These are phyloP conservation scores for Sterna hirundo DNA, from an alignment of 2,113 vertebrate genomes.

Conservation along the genomic window DNA sequence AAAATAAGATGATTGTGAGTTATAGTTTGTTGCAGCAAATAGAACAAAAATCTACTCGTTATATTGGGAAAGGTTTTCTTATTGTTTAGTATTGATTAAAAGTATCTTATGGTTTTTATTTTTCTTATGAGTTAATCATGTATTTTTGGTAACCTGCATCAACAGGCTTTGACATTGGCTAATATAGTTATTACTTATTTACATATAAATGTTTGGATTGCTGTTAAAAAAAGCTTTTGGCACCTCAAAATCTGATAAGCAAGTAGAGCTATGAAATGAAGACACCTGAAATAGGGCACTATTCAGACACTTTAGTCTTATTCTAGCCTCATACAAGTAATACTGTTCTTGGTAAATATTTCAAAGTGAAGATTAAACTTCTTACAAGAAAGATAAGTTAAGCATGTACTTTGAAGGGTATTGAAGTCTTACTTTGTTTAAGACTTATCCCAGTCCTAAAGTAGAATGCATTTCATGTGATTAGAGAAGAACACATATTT, in stretches of 20 bases:
- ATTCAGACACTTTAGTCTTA: not conserved
- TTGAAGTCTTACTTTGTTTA: slow-evolving; percentile 44
- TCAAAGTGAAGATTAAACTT: not conserved
- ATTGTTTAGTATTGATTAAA: slow-evolving; percentile 1
- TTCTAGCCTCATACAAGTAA: not conserved
- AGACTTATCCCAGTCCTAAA: slow-evolving; percentile 32
- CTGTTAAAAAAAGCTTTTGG: not conserved
- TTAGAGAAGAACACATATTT: not conserved
- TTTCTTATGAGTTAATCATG: slow-evolving; percentile 12
- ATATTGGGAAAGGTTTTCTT: not conserved
- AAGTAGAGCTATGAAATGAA: not conserved
- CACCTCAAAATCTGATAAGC: not conserved
- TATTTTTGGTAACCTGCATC: slow-evolving; percentile 4
- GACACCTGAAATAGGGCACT: not conserved
- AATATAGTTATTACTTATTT: not conserved
- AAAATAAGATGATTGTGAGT: not conserved
- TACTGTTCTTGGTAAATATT: not conserved
- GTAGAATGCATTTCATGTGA: not conserved
- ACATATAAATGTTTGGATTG: not conserved
- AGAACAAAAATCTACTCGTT: not conserved
- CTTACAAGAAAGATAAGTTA: not conserved
- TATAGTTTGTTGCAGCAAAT: not conserved
- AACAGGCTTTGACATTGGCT: not conserved
- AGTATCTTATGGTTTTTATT: not conserved
- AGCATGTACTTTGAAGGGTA: slow-evolving; percentile 36